Percentiles rank a stretch among this genome's conserved stretches.
phyloP scores from a whole-genome alignment of 2,888 invertebrate species.

The Thyatira batis region DNA sequence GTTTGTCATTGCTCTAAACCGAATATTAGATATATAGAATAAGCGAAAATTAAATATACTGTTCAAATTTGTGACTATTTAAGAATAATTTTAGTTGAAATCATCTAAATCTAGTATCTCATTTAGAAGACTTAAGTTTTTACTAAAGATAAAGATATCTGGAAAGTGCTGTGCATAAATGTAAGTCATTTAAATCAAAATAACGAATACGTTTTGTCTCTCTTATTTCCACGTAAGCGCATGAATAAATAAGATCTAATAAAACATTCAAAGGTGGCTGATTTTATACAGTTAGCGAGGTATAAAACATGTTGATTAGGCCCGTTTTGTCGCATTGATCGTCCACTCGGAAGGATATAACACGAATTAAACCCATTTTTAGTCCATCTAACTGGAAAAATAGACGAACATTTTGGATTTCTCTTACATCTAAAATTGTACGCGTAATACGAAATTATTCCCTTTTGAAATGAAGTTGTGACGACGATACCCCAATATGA shows the following conservation, averaged over 20 bases:
- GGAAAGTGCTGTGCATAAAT: no score
- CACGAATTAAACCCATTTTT: background rate
- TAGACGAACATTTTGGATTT: background rate
- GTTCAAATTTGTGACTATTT: no score
- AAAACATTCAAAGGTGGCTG: constrained; percentile 9
- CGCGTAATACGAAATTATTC: background rate
- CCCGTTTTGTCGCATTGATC: constrained; percentile 7
- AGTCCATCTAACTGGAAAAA: background rate
- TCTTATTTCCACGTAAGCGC: background rate
- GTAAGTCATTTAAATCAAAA: background rate
- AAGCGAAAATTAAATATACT: no score
- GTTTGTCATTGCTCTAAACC: no score
- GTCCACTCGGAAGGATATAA: background rate
- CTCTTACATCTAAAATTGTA: constrained; percentile 9
- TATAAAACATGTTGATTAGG: constrained; percentile 3
- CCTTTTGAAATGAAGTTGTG: background rate
- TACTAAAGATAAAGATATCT: no score
- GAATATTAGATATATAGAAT: no score
- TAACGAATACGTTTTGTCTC: background rate
- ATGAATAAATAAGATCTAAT: constrained; percentile 5
- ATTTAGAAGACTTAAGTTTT: no score
- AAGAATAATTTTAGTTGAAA: no score
- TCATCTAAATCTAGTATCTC: no score
- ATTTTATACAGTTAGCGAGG: background rate
- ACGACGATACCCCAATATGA: no score